Evolutionary conservation across 2,888 invertebrate genomes (phyloP).

Genomic region (Oscheius myriophilus): DNA sequence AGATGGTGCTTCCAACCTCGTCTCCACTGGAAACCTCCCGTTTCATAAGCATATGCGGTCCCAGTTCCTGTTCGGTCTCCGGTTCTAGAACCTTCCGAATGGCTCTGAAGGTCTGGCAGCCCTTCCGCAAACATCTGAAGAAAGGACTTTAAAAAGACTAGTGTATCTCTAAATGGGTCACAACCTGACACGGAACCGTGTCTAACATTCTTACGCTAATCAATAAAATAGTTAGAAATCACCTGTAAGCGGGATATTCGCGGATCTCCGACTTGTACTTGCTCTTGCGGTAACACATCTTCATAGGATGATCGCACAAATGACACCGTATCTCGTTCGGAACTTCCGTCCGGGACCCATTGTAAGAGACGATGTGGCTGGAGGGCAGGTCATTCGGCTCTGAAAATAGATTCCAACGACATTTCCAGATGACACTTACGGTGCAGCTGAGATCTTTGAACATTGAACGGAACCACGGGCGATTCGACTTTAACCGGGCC

Average conservation of each 20-base stretch:
- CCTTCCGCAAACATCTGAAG: conserved; percentile 44
- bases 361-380: conserved; percentile 17
- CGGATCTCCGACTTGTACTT: conserved; percentile 39
- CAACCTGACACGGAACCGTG: too few species aligned
- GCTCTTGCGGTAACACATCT: conserved; percentile 43
- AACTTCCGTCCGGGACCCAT: conserved; percentile 27
- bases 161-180: neutral
- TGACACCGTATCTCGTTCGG: conserved; percentile 44
- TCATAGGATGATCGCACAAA: conserved; percentile 45
- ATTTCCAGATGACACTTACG: too few species aligned
- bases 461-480: conserved; percentile 11
- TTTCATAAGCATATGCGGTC: too few species aligned
- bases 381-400: conserved; percentile 9
- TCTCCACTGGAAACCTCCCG: too few species aligned
- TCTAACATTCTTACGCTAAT: too few species aligned
- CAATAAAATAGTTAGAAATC: too few species aligned
- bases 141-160: neutral
- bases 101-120: conserved; percentile 51
- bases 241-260: conserved; percentile 49
- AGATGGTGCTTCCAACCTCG: too few species aligned
- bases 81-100: conserved; percentile 42
- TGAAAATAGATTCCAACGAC: neutral
- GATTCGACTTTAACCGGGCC: conserved; percentile 14
- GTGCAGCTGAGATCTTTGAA: neutral
- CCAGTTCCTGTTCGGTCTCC: neutral